These are phyloP conservation scores for Hylaeus volcanicus DNA, from an alignment of 1,140 invertebrate species.

Conservation along the genomic window DNA sequence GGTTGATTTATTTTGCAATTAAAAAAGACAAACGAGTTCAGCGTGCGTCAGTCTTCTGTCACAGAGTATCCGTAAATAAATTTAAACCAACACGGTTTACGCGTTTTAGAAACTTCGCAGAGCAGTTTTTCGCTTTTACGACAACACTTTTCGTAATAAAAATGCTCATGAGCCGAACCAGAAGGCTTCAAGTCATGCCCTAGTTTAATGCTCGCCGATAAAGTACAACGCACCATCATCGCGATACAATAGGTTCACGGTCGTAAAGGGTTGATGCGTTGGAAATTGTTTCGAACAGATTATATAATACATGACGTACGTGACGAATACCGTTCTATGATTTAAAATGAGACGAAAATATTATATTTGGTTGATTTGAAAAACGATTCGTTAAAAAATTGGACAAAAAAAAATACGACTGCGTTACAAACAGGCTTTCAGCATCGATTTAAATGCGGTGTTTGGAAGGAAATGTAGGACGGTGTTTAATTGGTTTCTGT, in stretches of 20 bases:
- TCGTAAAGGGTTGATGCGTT: slow-evolving; percentile 3
- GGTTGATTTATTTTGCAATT: not conserved
- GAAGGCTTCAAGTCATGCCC: slow-evolving; percentile 23
- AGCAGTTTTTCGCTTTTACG: not conserved
- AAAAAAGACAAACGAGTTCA: not conserved
- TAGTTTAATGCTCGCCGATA: slow-evolving; percentile 17
- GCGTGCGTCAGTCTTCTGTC: not conserved
- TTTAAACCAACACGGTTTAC: not conserved
- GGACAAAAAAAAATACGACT: too few species aligned
- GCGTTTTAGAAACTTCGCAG: not conserved
- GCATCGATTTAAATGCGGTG: too few species aligned
- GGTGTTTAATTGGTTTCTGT: too few species aligned
- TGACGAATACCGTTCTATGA: too few species aligned
- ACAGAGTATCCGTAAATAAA: not conserved
- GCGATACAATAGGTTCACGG: not conserved
- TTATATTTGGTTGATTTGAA: too few species aligned
- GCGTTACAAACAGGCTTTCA: too few species aligned
- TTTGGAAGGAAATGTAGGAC: too few species aligned
- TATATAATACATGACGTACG: not conserved
- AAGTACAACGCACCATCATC: not conserved
- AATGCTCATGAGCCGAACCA: slow-evolving; percentile 8
- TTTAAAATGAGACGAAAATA: not conserved
- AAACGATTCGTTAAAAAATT: too few species aligned
- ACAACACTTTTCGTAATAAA: slow-evolving; percentile 1
- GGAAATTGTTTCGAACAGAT: slow-evolving; percentile 4